A percentile compares a stretch with the other conserved stretches of the same genome.
These are phyloP conservation scores for Oscheius onirici DNA, from an alignment of 2,888 invertebrate genomes.

Conservation along the genomic window DNA sequence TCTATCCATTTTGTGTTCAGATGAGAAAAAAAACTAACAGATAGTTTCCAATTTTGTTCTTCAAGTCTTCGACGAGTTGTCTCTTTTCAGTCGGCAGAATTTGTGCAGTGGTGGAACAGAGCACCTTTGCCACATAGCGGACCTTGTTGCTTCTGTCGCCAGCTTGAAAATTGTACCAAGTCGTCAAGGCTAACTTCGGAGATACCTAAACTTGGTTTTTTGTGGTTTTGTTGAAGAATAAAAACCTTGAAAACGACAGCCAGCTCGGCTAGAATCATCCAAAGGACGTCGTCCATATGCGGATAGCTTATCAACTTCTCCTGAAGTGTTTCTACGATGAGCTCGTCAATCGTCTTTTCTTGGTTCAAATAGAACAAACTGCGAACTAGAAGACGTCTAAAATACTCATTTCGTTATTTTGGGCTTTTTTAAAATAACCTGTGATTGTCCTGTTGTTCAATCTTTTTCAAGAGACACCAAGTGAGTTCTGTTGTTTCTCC, in stretches of 20 bases:
- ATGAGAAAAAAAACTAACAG: not conserved
- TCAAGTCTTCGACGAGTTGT: conserved; percentile 33
- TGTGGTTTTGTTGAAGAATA: not conserved
- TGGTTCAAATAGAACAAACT: conserved; percentile 63
- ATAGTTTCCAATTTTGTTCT: conserved; percentile 19
- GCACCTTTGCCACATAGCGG: conserved; percentile 50
- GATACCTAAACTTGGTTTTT: conserved; percentile 18
- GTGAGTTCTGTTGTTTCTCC: conserved; percentile 6
- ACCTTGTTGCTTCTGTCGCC: conserved; percentile 39
- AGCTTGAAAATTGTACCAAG: conserved; percentile 54
- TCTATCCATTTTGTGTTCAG: no score
- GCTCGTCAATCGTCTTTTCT: conserved; percentile 57
- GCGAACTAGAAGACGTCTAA: conserved; percentile 67
- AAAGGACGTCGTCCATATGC: conserved; percentile 33
- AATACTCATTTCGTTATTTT: not conserved
- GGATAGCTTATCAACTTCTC: conserved; percentile 15
- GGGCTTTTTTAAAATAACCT: conserved; percentile 13
- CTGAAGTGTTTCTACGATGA: conserved; percentile 29
- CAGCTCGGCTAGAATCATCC: conserved; percentile 52
- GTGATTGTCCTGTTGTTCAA: conserved; percentile 42
- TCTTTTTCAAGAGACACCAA: conserved; percentile 37
- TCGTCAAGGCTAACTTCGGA: conserved; percentile 30
- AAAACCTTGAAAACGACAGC: conserved; percentile 39
- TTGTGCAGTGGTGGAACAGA: conserved; percentile 39
- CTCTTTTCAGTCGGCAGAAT: conserved; percentile 29